Base-by-base conservation (phyloP, 2,888 invertebrate genomes). In the Thecophora atra region DNA sequence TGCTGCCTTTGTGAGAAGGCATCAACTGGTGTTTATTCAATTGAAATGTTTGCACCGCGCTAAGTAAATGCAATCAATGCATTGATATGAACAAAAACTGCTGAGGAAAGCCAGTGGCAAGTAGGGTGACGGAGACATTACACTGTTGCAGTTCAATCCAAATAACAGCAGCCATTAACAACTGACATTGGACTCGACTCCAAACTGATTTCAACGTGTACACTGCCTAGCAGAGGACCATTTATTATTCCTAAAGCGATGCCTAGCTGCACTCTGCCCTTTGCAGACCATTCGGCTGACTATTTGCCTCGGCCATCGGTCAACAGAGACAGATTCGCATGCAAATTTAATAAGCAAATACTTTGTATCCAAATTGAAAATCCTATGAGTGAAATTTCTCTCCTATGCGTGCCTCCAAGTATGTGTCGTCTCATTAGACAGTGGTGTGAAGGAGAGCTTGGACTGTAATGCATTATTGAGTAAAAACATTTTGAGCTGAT, bases 291-390 rank as follows among this genome's bases (percentile, higher is more conserved):
- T 44, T 47, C 42, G 44, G 24, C 52, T 60, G 21, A 21, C 51
- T 8, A 28, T 65, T 66, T 66, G 66, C n/a, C 81, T 77, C 19
- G 64, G 72, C 76, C 76, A 73, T 81, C 79, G 83, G 85, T 84
- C 85, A 85, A 85, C 84, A 85, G 82, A 85, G 85, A 85, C 85
- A 85, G 83, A 85, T 84, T 83, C 83, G 82, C 84, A 85, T 85
- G 85, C 85, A 85, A 85, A 85, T 85, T 85, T 85, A 85, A 85
- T 85, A 83, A 82, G 85, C 83, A 85, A 85, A 85, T 84, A 83
- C 52, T 69, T 66, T 11, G 66, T 28, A 19, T 70, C 81, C 82
- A 84, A 85, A 85, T 85, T 85, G 85, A 81, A 85, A 85, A 85
- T 85, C 83, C 83, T n/a, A n/a, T n/a, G n/a, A n/a, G n/a, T n/a